Evolutionary conservation across 2,113 vertebrate species (phyloP).

Genomic region (Thalassarche chlororhynchos): DNA sequence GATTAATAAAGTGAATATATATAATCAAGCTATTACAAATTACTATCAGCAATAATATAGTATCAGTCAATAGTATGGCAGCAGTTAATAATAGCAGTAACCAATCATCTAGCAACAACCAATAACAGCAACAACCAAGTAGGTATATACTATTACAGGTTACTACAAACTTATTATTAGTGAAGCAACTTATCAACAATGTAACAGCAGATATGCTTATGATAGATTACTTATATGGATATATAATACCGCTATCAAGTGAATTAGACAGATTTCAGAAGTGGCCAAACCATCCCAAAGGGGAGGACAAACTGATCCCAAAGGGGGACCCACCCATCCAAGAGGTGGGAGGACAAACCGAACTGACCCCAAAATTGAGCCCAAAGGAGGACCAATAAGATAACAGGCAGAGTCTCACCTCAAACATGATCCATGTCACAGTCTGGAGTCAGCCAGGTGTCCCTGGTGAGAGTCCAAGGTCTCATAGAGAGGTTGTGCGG

Average conservation of each 20-base stretch:
- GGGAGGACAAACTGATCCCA: neutral
- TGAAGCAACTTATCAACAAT: neutral
- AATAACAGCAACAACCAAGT: neutral
- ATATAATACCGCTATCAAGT: neutral
- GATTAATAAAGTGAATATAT: neutral
- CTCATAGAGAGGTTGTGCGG: rapidly evolving
- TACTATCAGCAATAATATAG: neutral
- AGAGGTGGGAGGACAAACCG: neutral
- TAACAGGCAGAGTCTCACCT: neutral
- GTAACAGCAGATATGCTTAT: neutral
- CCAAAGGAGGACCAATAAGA: neutral
- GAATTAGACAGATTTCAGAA: neutral
- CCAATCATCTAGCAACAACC: neutral
- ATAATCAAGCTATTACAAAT: neutral
- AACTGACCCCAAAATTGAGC: neutral
- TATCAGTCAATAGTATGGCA: neutral
- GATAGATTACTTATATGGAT: neutral
- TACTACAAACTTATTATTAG: neutral
- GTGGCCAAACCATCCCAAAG: neutral
- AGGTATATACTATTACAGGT: neutral
- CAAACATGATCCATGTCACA: too few relatives aligned
- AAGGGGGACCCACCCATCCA: neutral
- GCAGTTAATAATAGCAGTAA: neutral
- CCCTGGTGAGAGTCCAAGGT: neutral
- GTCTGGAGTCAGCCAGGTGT: neutral